phyloP scores from a whole-genome alignment of 2,113 vertebrate species.

The Hemicordylus capensis region DNA sequence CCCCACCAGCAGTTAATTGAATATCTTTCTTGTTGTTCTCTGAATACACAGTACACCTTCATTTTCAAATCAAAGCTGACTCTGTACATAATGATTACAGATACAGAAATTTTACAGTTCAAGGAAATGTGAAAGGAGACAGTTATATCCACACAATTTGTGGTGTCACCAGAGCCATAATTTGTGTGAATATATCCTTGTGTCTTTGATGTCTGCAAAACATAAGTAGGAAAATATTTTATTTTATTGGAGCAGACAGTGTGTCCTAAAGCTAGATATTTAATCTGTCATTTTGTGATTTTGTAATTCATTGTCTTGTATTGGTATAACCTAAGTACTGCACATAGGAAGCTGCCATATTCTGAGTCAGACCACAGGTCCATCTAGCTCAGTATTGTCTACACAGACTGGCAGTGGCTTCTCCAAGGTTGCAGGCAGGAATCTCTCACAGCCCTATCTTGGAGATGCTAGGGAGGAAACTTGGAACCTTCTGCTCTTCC shows the following conservation, averaged over 20 bases:
- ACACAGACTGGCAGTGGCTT: too few species aligned
- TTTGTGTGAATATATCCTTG: slow-evolving; percentile 9
- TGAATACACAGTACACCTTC: background rate
- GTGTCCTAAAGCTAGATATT: background rate
- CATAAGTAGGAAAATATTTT: background rate
- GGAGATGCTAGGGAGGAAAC: too few species aligned
- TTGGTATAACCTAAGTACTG: background rate
- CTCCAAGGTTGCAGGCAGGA: too few species aligned
- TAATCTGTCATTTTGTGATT: slow-evolving; percentile 8
- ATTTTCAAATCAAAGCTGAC: background rate
- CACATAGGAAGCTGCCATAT: too few species aligned
- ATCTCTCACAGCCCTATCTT: too few species aligned
- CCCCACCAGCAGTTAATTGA: background rate
- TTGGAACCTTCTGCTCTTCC: too few species aligned
- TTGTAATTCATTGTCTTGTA: slow-evolving; percentile 27
- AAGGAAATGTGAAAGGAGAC: background rate
- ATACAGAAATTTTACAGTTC: background rate
- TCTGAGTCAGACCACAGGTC: too few species aligned
- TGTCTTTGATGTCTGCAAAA: background rate
- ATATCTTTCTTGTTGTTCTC: background rate
- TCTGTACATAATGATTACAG: background rate
- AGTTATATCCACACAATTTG: background rate
- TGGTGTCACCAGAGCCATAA: background rate
- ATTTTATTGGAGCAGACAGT: background rate
- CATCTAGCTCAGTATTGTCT: too few species aligned